phyloP scores from a whole-genome alignment of 2,888 invertebrate species.

The Diachrysia chrysitis region DNA sequence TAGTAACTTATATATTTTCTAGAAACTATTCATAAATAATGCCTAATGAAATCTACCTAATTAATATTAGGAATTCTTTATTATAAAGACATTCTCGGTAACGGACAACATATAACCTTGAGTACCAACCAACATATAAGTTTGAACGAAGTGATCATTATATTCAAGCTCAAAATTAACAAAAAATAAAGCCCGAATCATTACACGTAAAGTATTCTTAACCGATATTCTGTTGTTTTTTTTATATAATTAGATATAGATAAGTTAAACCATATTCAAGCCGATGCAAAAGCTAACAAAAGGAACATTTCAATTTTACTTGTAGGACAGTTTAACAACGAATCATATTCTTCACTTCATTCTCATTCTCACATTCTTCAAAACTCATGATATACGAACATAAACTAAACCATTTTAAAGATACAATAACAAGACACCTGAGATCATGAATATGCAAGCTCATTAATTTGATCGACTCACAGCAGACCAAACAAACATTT shows the following conservation, averaged over 20 bases:
- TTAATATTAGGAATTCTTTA: not conserved
- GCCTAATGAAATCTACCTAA: not conserved
- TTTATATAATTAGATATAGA: no score
- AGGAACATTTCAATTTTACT: no score
- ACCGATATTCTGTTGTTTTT: not conserved
- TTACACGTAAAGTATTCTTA: not conserved
- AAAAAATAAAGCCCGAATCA: not conserved
- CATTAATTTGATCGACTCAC: slow-evolving; percentile 29
- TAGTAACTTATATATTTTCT: not conserved
- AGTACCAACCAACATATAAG: no score
- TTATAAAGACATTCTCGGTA: not conserved
- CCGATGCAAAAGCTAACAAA: no score
- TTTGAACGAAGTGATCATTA: slow-evolving; percentile 7
- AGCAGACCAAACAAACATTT: slow-evolving; percentile 48
- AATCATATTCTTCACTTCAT: not conserved
- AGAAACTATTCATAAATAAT: not conserved
- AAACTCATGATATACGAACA: not conserved
- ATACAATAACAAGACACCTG: not conserved
- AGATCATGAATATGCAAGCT: not conserved
- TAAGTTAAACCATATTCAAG: no score
- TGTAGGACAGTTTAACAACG: no score
- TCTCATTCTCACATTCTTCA: no score
- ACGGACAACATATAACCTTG: not conserved
- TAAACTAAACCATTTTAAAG: not conserved
- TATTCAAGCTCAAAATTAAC: not conserved